These are phyloP conservation scores for Petaurus breviceps DNA, from an alignment of 2,113 vertebrate genomes.

Conservation along the genomic window DNA sequence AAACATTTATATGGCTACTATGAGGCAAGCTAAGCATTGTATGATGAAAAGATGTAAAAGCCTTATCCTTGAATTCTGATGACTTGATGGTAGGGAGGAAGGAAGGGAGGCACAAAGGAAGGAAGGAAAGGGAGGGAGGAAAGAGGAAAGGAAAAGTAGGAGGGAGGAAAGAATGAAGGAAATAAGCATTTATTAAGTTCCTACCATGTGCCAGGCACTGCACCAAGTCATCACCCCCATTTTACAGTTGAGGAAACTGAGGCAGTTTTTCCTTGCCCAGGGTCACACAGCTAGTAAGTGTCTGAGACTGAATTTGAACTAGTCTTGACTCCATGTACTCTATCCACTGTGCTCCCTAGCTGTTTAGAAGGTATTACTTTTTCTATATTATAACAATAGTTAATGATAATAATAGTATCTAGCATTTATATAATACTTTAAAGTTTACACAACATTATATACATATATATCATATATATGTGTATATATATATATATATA, in stretches of 20 bases:
- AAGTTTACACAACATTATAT: not conserved
- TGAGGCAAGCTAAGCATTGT: too few relatives aligned
- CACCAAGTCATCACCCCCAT: not conserved
- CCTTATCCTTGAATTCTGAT: not conserved
- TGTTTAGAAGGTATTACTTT: not conserved
- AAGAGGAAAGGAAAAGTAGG: not conserved
- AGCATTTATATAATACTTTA: not conserved
- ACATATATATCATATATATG: too few relatives aligned
- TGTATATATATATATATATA: too few relatives aligned
- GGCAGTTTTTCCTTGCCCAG: not conserved
- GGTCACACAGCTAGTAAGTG: not conserved
- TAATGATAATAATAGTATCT: not conserved
- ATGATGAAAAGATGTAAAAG: too few relatives aligned
- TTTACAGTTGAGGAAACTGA: not conserved
- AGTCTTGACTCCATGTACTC: not conserved
- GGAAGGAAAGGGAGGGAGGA: not conserved
- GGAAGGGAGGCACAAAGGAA: not conserved
- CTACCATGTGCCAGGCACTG: not conserved
- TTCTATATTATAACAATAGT: not conserved
- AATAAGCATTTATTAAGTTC: not conserved
- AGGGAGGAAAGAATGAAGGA: too few relatives aligned
- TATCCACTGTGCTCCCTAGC: not conserved
- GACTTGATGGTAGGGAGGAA: not conserved
- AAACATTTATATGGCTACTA: not conserved
- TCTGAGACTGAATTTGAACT: not conserved